These are phyloP conservation scores for Zosterops lateralis DNA, from an alignment of 2,113 vertebrate species.

Conservation along the genomic window DNA sequence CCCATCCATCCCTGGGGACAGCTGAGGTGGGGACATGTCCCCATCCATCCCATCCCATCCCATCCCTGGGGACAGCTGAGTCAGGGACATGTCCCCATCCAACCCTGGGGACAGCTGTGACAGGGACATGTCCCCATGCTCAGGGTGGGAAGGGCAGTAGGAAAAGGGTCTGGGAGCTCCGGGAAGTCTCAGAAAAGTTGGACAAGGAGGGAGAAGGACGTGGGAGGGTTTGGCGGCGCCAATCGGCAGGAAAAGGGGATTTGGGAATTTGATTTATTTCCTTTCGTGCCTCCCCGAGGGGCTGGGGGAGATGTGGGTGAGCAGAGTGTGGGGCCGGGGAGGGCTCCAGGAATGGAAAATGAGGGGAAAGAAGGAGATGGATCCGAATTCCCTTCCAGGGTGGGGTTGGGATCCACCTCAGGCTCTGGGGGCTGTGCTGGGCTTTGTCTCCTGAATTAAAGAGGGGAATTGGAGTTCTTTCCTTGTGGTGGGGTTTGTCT, in stretches of 20 bases:
- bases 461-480: no score
- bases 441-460: no score
- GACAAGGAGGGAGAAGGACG: not conserved
- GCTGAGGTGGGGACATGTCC: no score
- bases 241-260: not conserved
- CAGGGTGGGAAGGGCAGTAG: not conserved
- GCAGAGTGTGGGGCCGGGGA: not conserved
- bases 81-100: no score
- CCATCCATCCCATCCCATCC: no score
- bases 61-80: no score
- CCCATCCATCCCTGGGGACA: no score
- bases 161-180: not conserved
- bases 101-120: no score
- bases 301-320: not conserved
- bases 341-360: not conserved
- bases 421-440: no score
- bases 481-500: no score
- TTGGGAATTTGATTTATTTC: not conserved
- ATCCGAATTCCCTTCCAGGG: not conserved
- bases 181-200: not conserved
- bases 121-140: no score
- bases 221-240: not conserved
- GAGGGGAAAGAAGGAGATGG: not conserved
- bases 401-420: no score
- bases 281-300: not conserved